Evolutionary conservation across 1,140 invertebrate species (phyloP).

Genomic region (Penaeus chinensis): DNA sequence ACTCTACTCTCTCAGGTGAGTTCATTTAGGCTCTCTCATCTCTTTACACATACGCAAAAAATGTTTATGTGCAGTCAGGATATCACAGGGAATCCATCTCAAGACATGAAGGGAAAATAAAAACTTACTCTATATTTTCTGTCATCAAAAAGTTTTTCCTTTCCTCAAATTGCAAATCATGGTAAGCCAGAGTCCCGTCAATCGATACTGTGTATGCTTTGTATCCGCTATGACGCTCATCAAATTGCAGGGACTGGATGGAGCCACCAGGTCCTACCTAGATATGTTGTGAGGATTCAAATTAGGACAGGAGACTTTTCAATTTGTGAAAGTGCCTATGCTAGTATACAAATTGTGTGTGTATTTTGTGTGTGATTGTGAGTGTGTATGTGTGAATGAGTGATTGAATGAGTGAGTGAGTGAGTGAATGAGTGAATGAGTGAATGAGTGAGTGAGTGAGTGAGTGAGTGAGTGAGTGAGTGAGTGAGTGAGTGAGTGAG

Average conservation of each 20-base stretch:
- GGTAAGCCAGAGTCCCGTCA: constrained; percentile 65
- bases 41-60: not conserved
- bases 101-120: no score
- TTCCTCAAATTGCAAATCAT: not conserved
- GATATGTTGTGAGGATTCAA: not conserved
- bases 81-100: not conserved
- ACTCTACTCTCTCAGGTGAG: not conserved
- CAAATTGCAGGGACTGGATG: constrained; percentile 68
- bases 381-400: no score
- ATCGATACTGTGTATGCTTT: constrained; percentile 66
- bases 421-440: no score
- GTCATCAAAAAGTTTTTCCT: constrained; percentile 3
- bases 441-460: no score
- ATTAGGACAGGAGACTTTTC: not conserved
- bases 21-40: not conserved
- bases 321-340: not conserved
- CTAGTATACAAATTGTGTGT: not conserved
- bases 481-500: no score
- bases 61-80: not conserved
- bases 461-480: no score
- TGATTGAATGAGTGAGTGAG: no score
- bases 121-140: constrained; percentile 5
- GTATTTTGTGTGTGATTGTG: no score
- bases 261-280: constrained; percentile 68
- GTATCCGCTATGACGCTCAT: constrained; percentile 63